A percentile compares a stretch with the other conserved stretches of the same genome.
Conservation (phyloP, 2,888 invertebrate species). For the Hyalella azteca region DNA sequence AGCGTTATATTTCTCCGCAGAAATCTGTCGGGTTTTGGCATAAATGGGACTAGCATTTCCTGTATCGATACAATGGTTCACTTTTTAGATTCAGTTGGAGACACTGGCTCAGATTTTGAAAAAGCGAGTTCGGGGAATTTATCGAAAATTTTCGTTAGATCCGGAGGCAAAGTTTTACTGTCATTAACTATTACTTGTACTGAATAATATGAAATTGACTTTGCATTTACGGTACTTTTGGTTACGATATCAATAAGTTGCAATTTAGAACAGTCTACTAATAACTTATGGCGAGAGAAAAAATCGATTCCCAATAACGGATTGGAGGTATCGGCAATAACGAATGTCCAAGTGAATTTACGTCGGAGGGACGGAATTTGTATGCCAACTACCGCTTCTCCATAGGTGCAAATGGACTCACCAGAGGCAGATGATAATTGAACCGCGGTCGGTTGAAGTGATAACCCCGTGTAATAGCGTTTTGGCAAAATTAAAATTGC, state of each 20-base stretch:
- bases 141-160: background rate
- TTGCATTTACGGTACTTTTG: background rate
- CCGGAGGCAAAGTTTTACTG: background rate
- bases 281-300: background rate
- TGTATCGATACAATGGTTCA: constrained; percentile 22
- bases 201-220: background rate
- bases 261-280: background rate
- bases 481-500: background rate
- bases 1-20: background rate
- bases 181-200: background rate
- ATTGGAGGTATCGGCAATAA: background rate
- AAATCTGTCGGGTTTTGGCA: background rate
- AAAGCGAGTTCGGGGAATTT: background rate
- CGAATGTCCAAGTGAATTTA: background rate
- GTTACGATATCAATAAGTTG: background rate
- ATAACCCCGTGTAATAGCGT: background rate
- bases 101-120: background rate
- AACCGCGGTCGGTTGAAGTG: background rate
- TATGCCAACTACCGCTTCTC: background rate
- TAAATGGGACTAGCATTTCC: background rate
- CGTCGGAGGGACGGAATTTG: background rate
- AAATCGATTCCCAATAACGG: background rate
- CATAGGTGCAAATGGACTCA: background rate
- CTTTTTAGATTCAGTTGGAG: background rate
- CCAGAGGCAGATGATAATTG: background rate